phyloP scores from a whole-genome alignment of 1,140 invertebrate species.

The Adoxophyes honmai region DNA sequence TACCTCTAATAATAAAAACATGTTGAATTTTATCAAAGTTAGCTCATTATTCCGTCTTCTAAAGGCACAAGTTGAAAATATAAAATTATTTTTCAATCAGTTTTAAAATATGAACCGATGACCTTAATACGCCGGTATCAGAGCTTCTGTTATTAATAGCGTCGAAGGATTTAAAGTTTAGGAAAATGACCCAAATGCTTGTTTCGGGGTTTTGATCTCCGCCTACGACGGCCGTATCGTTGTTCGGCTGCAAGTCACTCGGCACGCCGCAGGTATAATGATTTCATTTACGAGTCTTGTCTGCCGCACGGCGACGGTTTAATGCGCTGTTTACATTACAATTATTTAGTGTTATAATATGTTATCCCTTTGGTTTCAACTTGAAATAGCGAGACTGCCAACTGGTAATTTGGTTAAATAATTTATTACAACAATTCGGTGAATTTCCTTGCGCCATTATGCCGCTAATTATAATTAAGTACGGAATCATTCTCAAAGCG shows the following conservation, averaged over 20 bases:
- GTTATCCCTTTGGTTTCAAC: conserved; percentile 28
- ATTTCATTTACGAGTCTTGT: neutral
- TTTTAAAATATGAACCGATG: too few species aligned
- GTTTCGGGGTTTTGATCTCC: neutral
- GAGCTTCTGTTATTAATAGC: neutral
- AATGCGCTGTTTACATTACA: conserved; percentile 50
- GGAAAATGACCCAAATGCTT: neutral
- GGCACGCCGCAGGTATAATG: neutral
- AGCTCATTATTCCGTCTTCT: too few species aligned
- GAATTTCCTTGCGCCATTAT: too few species aligned
- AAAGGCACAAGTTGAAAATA: too few species aligned
- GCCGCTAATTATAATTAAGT: too few species aligned
- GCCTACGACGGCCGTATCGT: neutral
- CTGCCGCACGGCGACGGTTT: conserved; percentile 22
- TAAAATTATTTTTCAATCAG: too few species aligned
- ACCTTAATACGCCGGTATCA: too few species aligned
- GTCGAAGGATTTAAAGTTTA: conserved; percentile 12
- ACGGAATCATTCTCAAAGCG: too few species aligned
- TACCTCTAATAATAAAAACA: too few species aligned
- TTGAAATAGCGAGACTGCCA: conserved; percentile 38
- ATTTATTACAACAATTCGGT: conserved; percentile 34
- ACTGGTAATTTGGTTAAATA: conserved; percentile 40
- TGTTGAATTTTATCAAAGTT: too few species aligned
- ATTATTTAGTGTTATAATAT: conserved; percentile 57
- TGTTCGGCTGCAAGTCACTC: neutral